phyloP scores from a whole-genome alignment of 2,113 vertebrate species.

The Nothocercus nigrocapillus region DNA sequence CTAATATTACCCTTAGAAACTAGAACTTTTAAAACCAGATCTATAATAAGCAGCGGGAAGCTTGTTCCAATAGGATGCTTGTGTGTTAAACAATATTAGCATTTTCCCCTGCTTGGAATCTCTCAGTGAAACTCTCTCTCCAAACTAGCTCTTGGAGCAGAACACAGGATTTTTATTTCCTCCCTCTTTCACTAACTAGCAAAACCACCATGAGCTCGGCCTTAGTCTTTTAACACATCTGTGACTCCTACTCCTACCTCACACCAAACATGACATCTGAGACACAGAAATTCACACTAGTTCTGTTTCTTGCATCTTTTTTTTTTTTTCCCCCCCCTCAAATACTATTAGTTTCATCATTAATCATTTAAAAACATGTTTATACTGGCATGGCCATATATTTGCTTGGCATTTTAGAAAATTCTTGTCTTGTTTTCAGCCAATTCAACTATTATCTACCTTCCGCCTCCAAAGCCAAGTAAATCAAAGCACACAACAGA shows the following conservation, averaged over 20 bases:
- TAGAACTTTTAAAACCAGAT: neutral
- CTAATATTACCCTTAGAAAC: neutral
- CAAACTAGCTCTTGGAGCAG: neutral
- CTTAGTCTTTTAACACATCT: neutral
- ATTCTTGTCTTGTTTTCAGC: neutral
- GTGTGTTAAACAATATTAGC: fast-evolving
- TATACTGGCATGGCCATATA: neutral
- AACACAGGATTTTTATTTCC: neutral
- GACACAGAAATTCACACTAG: neutral
- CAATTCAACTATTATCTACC: neutral
- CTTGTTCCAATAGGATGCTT: neutral
- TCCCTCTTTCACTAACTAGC: neutral
- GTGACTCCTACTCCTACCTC: neutral
- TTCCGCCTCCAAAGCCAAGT: neutral
- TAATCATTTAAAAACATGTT: neutral
- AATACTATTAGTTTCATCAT: neutral
- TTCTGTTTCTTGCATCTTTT: neutral
- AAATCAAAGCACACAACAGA: neutral
- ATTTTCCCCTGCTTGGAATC: neutral
- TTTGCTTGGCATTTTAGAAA: neutral
- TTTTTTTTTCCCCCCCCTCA: neutral
- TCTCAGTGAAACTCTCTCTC: neutral
- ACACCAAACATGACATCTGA: neutral
- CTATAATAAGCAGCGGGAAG: neutral
- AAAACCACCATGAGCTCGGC: neutral